These are phyloP conservation scores for Pseudomyrmex cubaensis DNA, from an alignment of 1,140 invertebrate species.

Conservation along the genomic window DNA sequence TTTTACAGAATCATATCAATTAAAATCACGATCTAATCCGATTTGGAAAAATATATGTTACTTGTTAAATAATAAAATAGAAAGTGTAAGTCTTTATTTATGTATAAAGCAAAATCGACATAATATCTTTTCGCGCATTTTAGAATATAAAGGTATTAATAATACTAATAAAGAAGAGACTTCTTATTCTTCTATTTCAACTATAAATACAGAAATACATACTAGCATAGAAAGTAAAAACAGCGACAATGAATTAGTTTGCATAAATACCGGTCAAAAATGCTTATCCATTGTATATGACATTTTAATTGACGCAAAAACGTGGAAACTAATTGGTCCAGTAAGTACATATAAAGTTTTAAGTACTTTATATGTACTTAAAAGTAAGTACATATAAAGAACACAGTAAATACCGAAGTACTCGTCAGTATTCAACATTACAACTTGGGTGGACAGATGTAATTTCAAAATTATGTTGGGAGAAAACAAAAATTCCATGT, in stretches of 20 bases:
- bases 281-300: conserved; percentile 25
- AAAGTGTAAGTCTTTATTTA: too few relatives aligned
- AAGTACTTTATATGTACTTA: too few relatives aligned
- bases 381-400: conserved; percentile 6
- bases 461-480: conserved; percentile 3
- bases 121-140: not conserved
- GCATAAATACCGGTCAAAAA: conserved; percentile 13
- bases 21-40: too few relatives aligned
- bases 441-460: conserved; percentile 7
- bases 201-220: too few relatives aligned
- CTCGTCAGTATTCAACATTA: not conserved
- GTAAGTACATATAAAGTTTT: too few relatives aligned
- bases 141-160: conserved; percentile 14
- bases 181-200: too few relatives aligned
- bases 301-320: conserved; percentile 25
- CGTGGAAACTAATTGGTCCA: conserved; percentile 28
- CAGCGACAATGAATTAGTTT: too few relatives aligned
- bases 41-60: too few relatives aligned
- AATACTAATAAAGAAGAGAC: not conserved
- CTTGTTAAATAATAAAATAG: too few relatives aligned
- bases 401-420: not conserved
- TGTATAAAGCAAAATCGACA: too few relatives aligned
- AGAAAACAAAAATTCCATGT: conserved; percentile 6
- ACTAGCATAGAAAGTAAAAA: too few relatives aligned
- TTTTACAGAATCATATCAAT: too few relatives aligned